phyloP scores from a whole-genome alignment of 1,140 invertebrate genomes.

The Cydia pomonella region DNA sequence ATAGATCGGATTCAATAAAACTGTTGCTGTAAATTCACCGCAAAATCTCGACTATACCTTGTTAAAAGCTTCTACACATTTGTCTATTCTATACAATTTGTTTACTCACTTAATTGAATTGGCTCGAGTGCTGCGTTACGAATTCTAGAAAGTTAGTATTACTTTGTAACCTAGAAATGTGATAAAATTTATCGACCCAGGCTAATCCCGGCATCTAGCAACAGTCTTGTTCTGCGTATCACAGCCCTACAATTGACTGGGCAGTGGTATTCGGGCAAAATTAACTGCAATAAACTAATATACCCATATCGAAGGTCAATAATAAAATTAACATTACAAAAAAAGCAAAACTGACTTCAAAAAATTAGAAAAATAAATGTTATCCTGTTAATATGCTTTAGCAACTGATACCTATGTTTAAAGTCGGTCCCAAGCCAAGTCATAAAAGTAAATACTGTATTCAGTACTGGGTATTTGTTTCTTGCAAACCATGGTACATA shows the following conservation, averaged over 20 bases:
- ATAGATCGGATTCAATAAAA: not conserved
- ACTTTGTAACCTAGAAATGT: conserved; percentile 11
- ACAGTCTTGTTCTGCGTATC: not conserved
- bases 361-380: too few relatives aligned
- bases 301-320: too few relatives aligned
- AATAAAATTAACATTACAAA: too few relatives aligned
- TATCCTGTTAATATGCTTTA: too few relatives aligned
- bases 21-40: not conserved
- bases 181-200: conserved; percentile 11
- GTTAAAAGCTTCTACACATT: conserved; percentile 1
- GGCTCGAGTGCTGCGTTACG: not conserved
- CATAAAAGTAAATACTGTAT: too few relatives aligned
- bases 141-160: not conserved
- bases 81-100: not conserved
- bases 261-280: not conserved
- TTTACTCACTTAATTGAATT: conserved; percentile 7
- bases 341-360: too few relatives aligned
- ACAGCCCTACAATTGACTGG: not conserved
- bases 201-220: not conserved
- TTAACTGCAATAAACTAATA: too few relatives aligned
- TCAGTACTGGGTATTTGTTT: too few relatives aligned
- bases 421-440: too few relatives aligned
- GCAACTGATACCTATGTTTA: too few relatives aligned
- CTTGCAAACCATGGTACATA: too few relatives aligned
- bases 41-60: not conserved